Percentiles rank a stretch among this genome's conserved stretches.
phyloP scores from a whole-genome alignment of 23 tunicate species.

The Trididemnum nubilum region DNA sequence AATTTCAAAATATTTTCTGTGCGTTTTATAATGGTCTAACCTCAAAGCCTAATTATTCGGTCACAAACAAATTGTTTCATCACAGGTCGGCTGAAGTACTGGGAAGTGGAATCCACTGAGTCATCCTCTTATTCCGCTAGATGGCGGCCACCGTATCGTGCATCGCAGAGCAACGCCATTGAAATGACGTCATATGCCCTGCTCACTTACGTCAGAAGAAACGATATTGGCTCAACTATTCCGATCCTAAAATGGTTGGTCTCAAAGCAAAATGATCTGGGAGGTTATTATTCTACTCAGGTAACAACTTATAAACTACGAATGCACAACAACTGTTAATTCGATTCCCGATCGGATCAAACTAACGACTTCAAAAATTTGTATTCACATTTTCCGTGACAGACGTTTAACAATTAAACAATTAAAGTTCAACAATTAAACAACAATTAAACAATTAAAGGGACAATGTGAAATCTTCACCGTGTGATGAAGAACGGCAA shows the following conservation, averaged over 20 bases:
- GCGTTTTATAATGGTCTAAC: no score
- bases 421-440: not conserved
- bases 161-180: constrained; percentile 34
- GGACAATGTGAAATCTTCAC: no score
- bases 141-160: constrained; percentile 28
- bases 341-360: no score
- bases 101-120: not conserved
- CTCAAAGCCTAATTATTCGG: no score
- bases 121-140: constrained; percentile 1
- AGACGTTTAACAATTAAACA: no score
- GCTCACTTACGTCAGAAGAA: constrained; percentile 41
- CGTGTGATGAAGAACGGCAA: no score
- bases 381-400: no score
- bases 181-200: constrained; percentile 79
- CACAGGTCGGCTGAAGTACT: constrained; percentile 15
- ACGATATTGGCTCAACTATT: constrained; percentile 46
- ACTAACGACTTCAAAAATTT: no score
- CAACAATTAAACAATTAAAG: no score
- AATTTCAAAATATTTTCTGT: no score
- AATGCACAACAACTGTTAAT: no score
- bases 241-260: constrained; percentile 67
- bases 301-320: constrained; percentile 27
- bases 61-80: no score
- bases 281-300: constrained; percentile 73
- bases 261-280: constrained; percentile 66